Conservation (phyloP, 2,888 invertebrate species). For the Mimas tiliae region DNA sequence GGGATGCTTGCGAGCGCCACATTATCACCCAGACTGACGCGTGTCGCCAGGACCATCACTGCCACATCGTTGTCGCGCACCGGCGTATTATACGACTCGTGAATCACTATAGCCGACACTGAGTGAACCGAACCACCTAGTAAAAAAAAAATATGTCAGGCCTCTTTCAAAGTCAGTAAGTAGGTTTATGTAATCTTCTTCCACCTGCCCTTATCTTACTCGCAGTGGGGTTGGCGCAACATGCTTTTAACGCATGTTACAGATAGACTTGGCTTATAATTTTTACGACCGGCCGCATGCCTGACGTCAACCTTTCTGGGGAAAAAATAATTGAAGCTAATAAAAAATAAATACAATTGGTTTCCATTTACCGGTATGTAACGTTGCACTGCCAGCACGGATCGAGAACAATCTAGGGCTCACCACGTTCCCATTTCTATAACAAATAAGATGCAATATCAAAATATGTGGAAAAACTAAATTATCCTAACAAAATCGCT, state of each 20-base stretch:
- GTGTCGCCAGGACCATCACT: constrained; percentile 49
- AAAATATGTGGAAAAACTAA: neutral
- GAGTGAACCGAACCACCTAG: constrained; percentile 55
- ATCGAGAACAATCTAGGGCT: constrained; percentile 43
- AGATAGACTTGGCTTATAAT: too few species aligned
- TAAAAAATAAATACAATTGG: too few species aligned
- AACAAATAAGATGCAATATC: constrained; percentile 2
- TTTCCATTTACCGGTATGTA: constrained; percentile 46
- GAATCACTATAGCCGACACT: constrained; percentile 53
- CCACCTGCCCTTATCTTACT: too few species aligned
- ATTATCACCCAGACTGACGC: constrained; percentile 38
- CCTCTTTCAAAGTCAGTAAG: too few species aligned
- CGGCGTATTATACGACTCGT: constrained; percentile 56
- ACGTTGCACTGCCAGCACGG: constrained; percentile 50
- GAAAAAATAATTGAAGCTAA: too few species aligned
- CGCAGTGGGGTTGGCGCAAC: too few species aligned
- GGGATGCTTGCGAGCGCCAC: constrained; percentile 49
- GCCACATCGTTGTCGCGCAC: constrained; percentile 63
- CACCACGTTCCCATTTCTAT: constrained; percentile 42
- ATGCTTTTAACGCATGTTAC: too few species aligned
- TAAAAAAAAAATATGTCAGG: too few species aligned
- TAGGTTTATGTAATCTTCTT: too few species aligned
- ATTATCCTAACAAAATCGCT: too few species aligned
- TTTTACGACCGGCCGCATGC: too few species aligned
- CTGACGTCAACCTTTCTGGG: too few species aligned